Percentiles rank a stretch among this genome's conserved stretches.
Evolutionary conservation across 2,113 vertebrate species (phyloP).

Genomic region (Scophthalmus maximus): DNA sequence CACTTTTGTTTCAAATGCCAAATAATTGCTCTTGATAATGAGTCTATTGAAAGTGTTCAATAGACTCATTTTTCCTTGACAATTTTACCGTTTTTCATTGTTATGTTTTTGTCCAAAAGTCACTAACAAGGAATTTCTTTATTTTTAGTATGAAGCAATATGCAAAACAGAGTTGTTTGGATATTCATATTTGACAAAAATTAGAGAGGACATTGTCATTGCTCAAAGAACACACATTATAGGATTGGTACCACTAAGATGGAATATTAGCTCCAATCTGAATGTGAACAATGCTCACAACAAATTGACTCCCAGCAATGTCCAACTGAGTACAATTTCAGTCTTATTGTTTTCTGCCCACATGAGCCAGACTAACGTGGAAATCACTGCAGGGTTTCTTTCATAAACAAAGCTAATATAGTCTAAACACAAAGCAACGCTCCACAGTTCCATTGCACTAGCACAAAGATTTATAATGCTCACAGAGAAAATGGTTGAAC

Average conservation of each 20-base stretch:
- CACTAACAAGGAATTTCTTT: background rate
- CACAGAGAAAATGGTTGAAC: background rate
- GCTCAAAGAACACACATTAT: constrained; percentile 4
- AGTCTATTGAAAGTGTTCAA: background rate
- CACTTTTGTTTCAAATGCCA: background rate
- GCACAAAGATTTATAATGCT: constrained; percentile 3
- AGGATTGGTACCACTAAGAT: constrained; percentile 7
- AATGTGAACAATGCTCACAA: constrained; percentile 38
- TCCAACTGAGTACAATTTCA: constrained; percentile 47
- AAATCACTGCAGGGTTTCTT: constrained; percentile 51
- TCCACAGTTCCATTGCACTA: constrained; percentile 17
- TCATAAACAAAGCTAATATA: constrained; percentile 37
- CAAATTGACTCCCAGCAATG: constrained; percentile 32
- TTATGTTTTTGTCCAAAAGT: background rate
- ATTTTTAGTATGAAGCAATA: background rate
- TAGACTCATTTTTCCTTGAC: background rate
- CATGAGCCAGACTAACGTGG: constrained; percentile 34
- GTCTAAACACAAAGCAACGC: constrained; percentile 25
- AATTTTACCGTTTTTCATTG: background rate
- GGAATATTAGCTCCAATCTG: constrained; percentile 25
- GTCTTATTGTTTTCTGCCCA: constrained; percentile 53
- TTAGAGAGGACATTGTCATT: constrained; percentile 8
- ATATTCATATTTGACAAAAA: constrained; percentile 21
- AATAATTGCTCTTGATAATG: background rate
- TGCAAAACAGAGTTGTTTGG: background rate